Base-by-base conservation (phyloP, 1,140 invertebrate genomes). In the Drosophila ambigua region DNA sequence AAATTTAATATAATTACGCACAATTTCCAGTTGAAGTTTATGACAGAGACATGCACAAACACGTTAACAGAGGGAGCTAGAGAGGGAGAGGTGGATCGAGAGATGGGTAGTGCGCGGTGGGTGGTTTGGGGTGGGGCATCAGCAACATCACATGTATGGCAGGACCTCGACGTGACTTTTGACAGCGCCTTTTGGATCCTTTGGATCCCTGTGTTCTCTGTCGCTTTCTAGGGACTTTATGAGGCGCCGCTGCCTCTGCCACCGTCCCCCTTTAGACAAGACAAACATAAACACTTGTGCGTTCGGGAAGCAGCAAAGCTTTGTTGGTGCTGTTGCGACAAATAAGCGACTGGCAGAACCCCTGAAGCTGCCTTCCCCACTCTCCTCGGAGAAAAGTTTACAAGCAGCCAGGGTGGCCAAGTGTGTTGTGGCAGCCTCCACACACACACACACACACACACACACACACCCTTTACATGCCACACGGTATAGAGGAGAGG, bases 1-100 rank as follows among this genome's bases (percentile, higher is more conserved):
- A 87, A 87, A 87, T 87, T 88, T 87, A 78, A 87, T 88, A 87
- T 87, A 87, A 87, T 87, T 87, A 87, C 82, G 83, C 82, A 87
- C 83, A 87, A 82, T 87, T 88, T 87, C 59, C 83, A 88, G 83
- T 69, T 82, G 62, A 88, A 87, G 69, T 87, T 87, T 87, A 88
- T 88, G 82, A 71, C 44, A 65, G 63, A 72, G 48, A 72, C 43
- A 72, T 60, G 73, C 62, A 57, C 41, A 35, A 9, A 48, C 24
- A 39, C 35, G 35, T 39, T 39, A 39, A 13, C 35, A 39, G 35
- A n/a, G n/a, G n/a, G n/a, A n/a, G n/a, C n/a, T n/a, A n/a, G n/a
- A 13, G 11, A 68, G 9, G 15, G n/a, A 62, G 48, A 6, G 53
- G n/a, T 26, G 54, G 28, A 8, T 1, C 0, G 23, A 24, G 23